These are phyloP conservation scores for Anser brachyrhynchus DNA, from an alignment of 2,113 vertebrate genomes.

Conservation along the genomic window DNA sequence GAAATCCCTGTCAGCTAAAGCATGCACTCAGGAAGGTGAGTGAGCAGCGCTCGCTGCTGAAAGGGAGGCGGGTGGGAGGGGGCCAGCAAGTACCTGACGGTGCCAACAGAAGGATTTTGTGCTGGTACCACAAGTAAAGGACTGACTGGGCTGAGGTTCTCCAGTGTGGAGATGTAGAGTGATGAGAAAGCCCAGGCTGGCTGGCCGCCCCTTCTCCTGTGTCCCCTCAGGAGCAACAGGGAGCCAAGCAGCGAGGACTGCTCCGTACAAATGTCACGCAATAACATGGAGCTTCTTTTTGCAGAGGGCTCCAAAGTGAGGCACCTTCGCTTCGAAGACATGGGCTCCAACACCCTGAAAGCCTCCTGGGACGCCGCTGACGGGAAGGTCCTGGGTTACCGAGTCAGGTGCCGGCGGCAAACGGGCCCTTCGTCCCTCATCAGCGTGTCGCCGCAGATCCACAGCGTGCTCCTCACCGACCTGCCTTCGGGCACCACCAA, in stretches of 20 bases:
- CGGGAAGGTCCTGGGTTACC: constrained; percentile 81
- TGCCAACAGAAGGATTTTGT: background rate
- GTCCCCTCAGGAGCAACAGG: rapidly evolving
- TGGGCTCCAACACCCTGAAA: constrained; percentile 60
- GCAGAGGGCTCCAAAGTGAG: constrained; percentile 57
- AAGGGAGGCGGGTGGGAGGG: background rate
- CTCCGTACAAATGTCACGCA: rapidly evolving
- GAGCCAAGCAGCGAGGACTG: rapidly evolving
- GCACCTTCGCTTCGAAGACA: constrained; percentile 53
- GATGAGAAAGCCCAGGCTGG: background rate
- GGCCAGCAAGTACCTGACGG: background rate
- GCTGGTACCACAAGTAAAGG: background rate
- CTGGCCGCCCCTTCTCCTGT: background rate
- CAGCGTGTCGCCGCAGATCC: constrained; percentile 74
- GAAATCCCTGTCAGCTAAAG: constrained; percentile 89
- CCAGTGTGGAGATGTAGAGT: rapidly evolving
- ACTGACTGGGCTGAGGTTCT: background rate
- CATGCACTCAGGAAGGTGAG: constrained; percentile 87
- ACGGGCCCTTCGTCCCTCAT: constrained; percentile 47
- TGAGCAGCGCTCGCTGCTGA: background rate
- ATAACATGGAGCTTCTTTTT: background rate
- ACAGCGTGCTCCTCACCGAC: constrained; percentile 77
- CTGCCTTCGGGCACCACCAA: constrained; percentile 66
- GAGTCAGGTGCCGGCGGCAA: constrained; percentile 81
- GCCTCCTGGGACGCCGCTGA: constrained; percentile 80